Percentiles rank a stretch among this genome's conserved stretches.
phyloP scores from a whole-genome alignment of 2,888 invertebrate genomes.

The Amiota mariae region DNA sequence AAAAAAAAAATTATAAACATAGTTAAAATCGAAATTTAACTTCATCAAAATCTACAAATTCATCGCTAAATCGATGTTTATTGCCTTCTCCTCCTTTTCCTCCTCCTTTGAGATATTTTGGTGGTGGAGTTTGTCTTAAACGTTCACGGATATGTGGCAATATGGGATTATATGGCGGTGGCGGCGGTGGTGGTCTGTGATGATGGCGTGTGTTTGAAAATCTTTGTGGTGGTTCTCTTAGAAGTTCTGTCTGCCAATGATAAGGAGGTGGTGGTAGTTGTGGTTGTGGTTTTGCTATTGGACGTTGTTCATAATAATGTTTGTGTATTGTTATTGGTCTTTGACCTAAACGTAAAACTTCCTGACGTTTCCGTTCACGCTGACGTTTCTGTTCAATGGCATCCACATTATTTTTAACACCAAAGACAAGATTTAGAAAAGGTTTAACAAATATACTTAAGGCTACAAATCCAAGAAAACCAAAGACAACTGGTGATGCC shows the following conservation, averaged over 20 bases:
- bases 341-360: conserved; percentile 55
- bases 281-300: conserved; percentile 35
- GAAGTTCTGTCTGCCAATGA: background rate
- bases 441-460: conserved; percentile 66
- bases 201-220: conserved; percentile 27
- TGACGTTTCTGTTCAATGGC: conserved; percentile 55
- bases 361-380: conserved; percentile 52
- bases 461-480: conserved; percentile 64
- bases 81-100: background rate
- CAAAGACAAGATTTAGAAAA: conserved; percentile 62
- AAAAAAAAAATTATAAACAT: background rate
- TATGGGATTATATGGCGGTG: conserved; percentile 34
- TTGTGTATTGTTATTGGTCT: conserved; percentile 69
- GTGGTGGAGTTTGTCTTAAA: background rate
- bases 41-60: background rate
- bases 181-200: conserved; percentile 15
- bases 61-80: background rate
- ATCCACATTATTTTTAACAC: conserved; percentile 61
- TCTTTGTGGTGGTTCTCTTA: no score
- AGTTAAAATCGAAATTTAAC: background rate
- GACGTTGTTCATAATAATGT: conserved; percentile 63
- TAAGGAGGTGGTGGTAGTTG: conserved; percentile 43
- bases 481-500: conserved; percentile 65
- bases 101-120: background rate
- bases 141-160: conserved; percentile 35